Conservation (phyloP, 2,888 invertebrate species). For the Chrysolina americana region DNA sequence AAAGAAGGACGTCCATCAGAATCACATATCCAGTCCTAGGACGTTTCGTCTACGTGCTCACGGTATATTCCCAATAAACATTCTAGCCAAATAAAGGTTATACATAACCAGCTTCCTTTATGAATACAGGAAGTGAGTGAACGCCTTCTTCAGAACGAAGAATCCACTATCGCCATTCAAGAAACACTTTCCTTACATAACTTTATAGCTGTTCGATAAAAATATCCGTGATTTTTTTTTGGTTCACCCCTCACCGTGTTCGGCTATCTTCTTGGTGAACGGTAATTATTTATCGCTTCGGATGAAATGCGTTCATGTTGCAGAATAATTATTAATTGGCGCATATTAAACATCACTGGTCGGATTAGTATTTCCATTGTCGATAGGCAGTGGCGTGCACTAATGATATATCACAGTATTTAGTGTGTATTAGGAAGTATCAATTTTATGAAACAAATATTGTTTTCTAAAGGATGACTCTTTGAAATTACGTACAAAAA, state of each 20-base stretch:
- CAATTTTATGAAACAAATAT: no score
- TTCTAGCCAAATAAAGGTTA: neutral
- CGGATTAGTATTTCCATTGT: neutral
- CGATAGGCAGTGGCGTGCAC: neutral
- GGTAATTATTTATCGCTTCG: slow-evolving; percentile 9
- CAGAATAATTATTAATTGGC: slow-evolving; percentile 6
- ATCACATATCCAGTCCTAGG: no score
- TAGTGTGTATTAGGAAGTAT: no score
- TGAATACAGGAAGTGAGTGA: neutral
- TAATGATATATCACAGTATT: neutral
- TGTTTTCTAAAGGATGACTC: no score
- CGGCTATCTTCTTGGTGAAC: neutral
- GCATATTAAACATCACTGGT: slow-evolving; percentile 2
- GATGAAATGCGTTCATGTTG: slow-evolving; percentile 18
- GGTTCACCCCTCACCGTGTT: neutral
- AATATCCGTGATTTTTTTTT: slow-evolving; percentile 1
- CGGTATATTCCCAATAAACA: neutral
- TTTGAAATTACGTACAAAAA: no score
- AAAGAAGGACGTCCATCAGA: no score
- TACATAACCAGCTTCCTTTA: neutral
- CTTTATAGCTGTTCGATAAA: neutral
- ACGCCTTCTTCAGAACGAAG: neutral
- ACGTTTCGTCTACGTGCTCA: neutral
- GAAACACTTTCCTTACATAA: neutral
- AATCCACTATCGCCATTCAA: neutral